Conservation (phyloP, 2,888 invertebrate species). For the Trachelus iudaicus region DNA sequence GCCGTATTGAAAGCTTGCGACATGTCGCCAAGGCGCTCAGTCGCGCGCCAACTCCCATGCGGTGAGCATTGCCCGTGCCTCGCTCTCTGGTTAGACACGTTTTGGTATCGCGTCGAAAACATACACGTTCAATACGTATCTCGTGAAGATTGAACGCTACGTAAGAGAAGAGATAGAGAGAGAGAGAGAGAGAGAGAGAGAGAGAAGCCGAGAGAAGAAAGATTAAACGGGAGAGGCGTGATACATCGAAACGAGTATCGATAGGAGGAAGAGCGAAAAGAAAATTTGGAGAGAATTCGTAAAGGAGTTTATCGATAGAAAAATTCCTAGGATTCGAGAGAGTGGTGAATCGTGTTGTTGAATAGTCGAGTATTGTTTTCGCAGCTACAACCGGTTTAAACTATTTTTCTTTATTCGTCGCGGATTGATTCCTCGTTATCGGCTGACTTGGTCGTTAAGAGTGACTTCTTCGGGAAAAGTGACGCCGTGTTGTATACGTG, state of each 20-base stretch:
- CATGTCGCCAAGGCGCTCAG: conserved; percentile 59
- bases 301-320: neutral
- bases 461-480: neutral
- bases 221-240: neutral
- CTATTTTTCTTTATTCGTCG: neutral
- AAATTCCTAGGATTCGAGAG: neutral
- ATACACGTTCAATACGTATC: neutral
- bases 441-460: neutral
- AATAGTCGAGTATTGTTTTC: neutral
- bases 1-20: conserved; percentile 64
- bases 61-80: conserved; percentile 12
- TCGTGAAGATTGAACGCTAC: neutral
- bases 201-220: neutral
- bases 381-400: neutral
- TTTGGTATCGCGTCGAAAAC: conserved; percentile 6
- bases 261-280: neutral
- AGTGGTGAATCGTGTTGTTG: neutral
- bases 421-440: neutral
- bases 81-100: neutral
- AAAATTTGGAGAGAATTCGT: neutral
- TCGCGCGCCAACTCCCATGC: conserved; percentile 62
- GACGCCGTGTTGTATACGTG: neutral
- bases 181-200: neutral
- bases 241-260: neutral
- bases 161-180: neutral